phyloP scores from a whole-genome alignment of 2,888 invertebrate genomes.

The Apocheima hispidaria region DNA sequence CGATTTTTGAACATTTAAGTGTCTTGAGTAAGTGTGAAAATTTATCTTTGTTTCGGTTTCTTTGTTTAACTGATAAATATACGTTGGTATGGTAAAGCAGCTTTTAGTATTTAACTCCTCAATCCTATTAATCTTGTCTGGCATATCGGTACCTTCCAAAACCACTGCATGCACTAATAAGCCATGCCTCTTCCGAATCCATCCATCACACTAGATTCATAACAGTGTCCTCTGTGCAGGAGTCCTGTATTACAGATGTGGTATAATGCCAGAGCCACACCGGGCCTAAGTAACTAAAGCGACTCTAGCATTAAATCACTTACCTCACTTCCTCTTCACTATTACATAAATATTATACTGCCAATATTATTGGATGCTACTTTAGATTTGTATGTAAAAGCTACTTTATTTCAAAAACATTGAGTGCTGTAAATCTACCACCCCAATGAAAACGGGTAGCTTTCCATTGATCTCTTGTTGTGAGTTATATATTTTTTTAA shows the following conservation, averaged over 20 bases:
- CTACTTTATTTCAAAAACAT: too few species aligned
- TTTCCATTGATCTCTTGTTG: too few species aligned
- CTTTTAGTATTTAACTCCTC: too few species aligned
- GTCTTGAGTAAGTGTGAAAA: neutral
- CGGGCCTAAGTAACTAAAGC: constrained; percentile 49
- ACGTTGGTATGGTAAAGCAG: too few species aligned
- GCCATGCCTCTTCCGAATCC: constrained; percentile 53
- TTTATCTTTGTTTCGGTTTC: too few species aligned
- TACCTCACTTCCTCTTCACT: constrained; percentile 24
- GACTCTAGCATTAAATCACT: constrained; percentile 53
- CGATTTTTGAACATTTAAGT: constrained; percentile 30
- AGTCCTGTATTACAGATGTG: constrained; percentile 71
- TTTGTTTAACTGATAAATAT: too few species aligned
- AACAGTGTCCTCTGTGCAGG: constrained; percentile 72
- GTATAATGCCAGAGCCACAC: constrained; percentile 56
- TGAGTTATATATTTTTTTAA: too few species aligned
- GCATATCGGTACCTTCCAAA: neutral
- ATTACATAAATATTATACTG: neutral
- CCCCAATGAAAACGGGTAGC: too few species aligned
- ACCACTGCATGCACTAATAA: constrained; percentile 24
- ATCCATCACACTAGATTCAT: constrained; percentile 81
- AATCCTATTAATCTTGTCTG: neutral
- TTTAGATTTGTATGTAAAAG: neutral
- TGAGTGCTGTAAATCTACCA: too few species aligned
- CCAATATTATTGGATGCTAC: too few species aligned